Base-by-base conservation (phyloP, 2,888 invertebrate species). In the Stegana nigrithorax region DNA sequence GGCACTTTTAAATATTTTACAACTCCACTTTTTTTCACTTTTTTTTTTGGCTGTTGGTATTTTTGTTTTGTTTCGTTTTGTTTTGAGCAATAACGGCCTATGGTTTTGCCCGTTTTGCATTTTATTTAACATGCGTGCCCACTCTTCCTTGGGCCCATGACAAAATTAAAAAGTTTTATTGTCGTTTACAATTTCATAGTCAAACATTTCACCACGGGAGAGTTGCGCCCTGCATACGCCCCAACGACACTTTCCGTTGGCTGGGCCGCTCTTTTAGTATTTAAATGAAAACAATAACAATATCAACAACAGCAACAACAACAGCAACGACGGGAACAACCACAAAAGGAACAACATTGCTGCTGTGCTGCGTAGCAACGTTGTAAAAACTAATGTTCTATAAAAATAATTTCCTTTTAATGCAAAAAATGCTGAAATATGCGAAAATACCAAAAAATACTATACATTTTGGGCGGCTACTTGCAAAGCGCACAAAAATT, bases 81-180 rank as follows among this genome's bases (percentile, higher is more conserved):
- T 39, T 39, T 39, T 39, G 5, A n/a, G n/a, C n/a, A n/a, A n/a
- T n/a, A n/a, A n/a, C n/a, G n/a, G n/a, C n/a, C 5, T n/a, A 14
- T 14, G 5, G n/a, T 39, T n/a, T 39, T 39, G 7, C 14, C 39
- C 2, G n/a, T 39, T 17, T 39, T 14, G n/a, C 14, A 5, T 17
- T 8, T 10, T 29, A 6, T 29, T 10, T 29, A 29, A 29, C 6
- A 29, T 39, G 39, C 39, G 39, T 39, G n/a, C n/a, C n/a, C n/a
- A n/a, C n/a, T n/a, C n/a, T n/a, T n/a, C n/a, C n/a, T n/a, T n/a
- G n/a, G n/a, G n/a, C n/a, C n/a, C n/a, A n/a, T n/a, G 39, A 39
- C 39, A 56, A 56, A 56, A 56, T 58, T 44, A 58, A 58, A 44
- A 58, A 44, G 58, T 58, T 58, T 58, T 58, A 58, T 58, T 26